Conservation (phyloP, 2,113 vertebrate species). For the Nesospiza acunhae region DNA sequence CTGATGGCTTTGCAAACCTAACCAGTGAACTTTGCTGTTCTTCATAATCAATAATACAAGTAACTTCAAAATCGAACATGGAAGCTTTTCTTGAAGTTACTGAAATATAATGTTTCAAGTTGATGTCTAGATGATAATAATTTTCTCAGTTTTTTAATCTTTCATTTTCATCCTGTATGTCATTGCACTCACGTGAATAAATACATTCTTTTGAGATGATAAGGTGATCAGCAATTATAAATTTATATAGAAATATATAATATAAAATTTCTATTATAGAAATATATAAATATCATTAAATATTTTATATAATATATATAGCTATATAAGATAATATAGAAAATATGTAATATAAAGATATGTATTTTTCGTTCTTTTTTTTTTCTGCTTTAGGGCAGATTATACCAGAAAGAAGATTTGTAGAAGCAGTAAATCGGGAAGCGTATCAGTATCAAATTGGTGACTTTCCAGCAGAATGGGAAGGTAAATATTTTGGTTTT, state of each 20-base stretch:
- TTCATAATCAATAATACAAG: background rate
- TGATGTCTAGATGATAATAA: background rate
- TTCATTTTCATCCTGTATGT: background rate
- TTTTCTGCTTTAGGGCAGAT: constrained; percentile 73
- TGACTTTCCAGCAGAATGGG: constrained; percentile 92
- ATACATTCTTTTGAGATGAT: background rate
- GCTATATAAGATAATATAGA: too few relatives aligned
- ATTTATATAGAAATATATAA: background rate
- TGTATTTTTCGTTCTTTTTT: background rate
- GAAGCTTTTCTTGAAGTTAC: background rate
- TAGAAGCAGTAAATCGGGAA: constrained; percentile 79
- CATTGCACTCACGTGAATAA: background rate
- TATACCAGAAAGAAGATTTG: constrained; percentile 83
- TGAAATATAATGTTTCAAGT: background rate
- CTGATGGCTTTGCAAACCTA: background rate
- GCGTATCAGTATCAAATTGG: constrained; percentile 82
- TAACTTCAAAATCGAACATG: background rate
- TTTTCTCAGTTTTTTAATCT: background rate
- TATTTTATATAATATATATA: background rate
- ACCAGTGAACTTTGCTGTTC: background rate
- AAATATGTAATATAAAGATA: background rate
- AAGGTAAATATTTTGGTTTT: constrained; percentile 79
- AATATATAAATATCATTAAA: background rate
- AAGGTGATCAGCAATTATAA: background rate
- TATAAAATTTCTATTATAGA: background rate